Base-by-base conservation (phyloP, 2,888 invertebrate species). In the Hartigia nigra region DNA sequence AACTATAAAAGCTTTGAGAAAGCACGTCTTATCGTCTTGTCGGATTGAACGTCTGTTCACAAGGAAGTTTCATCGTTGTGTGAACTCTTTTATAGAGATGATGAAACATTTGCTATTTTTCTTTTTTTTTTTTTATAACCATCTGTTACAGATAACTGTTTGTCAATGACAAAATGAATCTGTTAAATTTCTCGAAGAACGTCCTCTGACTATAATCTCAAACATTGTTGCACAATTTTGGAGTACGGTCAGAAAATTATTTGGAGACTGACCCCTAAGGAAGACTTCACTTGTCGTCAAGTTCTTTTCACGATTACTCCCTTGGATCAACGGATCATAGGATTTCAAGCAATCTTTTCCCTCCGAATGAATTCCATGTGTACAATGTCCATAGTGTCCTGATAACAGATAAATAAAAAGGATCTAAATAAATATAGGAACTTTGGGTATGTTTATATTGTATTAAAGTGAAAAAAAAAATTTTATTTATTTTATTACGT, bases 1-100 rank as follows among this genome's bases (percentile, higher is more conserved):
- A 90, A 90, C 88, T 86, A 86, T 90, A 83, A 90, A 90, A 91
- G 90, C 90, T 87, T 83, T 69, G 78, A 78, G 32, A 80, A 78
- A 81, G 81, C 81, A 76, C 77, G 79, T 81, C 77, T 78, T 74
- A 55, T 55, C 55, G 55, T 55, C 55, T 55, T 55, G 23, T 55
- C 55, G 35, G 34, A 12, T 31, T 74, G 70, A 74, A 76, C 74
- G 80, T 82, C 78, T 79, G 81, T 81, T 70, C 74, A 69, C 78
- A 74, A 74, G 81, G 79, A 84, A 80, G 83, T 77, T 78, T 81
- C 74, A 75, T 39, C 39, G 0, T 23, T 9, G 23, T 9, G 55
- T 55, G 55, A 23, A 55, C 55, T 55, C 55, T 55, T 55, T 55
- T 23, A 55, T 23, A 55, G 9, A 55, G 55, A 55, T 55, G 23